phyloP scores from a whole-genome alignment of 2,888 invertebrate species.

The Helobdella robusta region DNA sequence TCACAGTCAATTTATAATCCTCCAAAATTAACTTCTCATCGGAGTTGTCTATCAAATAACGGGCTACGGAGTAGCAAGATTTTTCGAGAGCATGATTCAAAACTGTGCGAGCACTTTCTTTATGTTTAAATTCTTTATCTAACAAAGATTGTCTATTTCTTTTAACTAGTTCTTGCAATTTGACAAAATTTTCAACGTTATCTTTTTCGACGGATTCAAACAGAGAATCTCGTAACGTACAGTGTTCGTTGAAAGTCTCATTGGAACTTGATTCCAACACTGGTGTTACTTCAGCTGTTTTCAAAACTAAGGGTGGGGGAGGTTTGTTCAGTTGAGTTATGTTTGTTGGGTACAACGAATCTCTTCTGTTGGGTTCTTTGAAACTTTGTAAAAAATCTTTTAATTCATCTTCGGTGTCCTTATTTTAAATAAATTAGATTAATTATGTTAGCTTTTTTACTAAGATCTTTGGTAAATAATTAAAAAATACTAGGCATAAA shows the following conservation, averaged over 20 bases:
- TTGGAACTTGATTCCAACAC: not conserved
- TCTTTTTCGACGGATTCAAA: slow-evolving; percentile 27
- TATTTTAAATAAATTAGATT: not conserved
- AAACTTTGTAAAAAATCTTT: no score
- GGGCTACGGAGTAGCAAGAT: slow-evolving; percentile 5
- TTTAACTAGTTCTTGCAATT: not conserved
- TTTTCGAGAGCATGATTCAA: slow-evolving; percentile 29
- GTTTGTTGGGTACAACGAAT: no score
- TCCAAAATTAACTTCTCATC: slow-evolving; percentile 23
- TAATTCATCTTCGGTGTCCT: no score
- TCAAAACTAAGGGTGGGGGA: not conserved
- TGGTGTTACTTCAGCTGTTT: not conserved
- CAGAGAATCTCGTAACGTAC: no score
- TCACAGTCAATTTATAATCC: slow-evolving; percentile 28
- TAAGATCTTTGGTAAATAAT: not conserved
- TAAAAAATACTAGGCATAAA: no score
- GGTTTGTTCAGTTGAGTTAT: not conserved
- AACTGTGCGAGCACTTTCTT: slow-evolving; percentile 15
- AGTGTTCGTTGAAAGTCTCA: no score
- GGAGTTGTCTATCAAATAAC: slow-evolving; percentile 19
- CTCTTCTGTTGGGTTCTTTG: no score
- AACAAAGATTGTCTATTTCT: not conserved
- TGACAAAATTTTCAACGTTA: slow-evolving; percentile 2
- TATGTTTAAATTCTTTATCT: slow-evolving; percentile 20
- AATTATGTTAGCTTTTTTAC: not conserved